These are phyloP conservation scores for Alectoris magna DNA, from an alignment of 2,797 vertebrate species.

Conservation along the genomic window DNA sequence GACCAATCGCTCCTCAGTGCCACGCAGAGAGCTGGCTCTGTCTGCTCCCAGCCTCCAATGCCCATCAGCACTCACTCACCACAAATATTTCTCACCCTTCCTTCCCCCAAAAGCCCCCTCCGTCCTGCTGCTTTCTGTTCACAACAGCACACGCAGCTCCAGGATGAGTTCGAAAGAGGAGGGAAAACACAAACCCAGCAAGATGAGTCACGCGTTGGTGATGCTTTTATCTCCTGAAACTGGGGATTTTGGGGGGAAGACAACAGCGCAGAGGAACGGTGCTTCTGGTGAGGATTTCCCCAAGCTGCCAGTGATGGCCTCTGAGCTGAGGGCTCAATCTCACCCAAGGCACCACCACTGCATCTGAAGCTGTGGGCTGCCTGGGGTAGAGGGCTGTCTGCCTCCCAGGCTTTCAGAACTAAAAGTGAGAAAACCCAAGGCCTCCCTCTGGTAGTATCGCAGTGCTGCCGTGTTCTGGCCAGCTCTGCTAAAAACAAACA, in stretches of 20 bases:
- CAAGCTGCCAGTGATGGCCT: not conserved
- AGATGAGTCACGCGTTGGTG: not conserved
- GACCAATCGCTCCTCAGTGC: not conserved
- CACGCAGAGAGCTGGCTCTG: not conserved
- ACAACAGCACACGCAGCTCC: not conserved
- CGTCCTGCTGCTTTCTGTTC: not conserved
- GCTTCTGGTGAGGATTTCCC: not conserved
- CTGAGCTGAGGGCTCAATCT: not conserved
- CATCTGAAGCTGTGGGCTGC: not conserved
- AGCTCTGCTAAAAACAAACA: slow-evolving; percentile 62
- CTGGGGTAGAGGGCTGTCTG: not conserved
- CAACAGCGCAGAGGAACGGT: not conserved
- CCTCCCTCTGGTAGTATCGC: slow-evolving; percentile 20
- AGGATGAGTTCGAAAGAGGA: not conserved
- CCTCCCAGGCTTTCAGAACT: not conserved
- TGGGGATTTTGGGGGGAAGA: not conserved
- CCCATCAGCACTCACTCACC: not conserved
- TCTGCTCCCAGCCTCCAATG: not conserved
- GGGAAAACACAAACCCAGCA: not conserved
- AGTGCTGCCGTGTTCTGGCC: slow-evolving; percentile 46
- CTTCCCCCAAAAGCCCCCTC: not conserved
- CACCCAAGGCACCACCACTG: too few species aligned
- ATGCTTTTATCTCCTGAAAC: not conserved
- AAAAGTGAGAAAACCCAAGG: slow-evolving; percentile 44
- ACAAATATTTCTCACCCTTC: not conserved